Conservation (phyloP, 2,797 vertebrate species). For the Sitta carolinensis region DNA sequence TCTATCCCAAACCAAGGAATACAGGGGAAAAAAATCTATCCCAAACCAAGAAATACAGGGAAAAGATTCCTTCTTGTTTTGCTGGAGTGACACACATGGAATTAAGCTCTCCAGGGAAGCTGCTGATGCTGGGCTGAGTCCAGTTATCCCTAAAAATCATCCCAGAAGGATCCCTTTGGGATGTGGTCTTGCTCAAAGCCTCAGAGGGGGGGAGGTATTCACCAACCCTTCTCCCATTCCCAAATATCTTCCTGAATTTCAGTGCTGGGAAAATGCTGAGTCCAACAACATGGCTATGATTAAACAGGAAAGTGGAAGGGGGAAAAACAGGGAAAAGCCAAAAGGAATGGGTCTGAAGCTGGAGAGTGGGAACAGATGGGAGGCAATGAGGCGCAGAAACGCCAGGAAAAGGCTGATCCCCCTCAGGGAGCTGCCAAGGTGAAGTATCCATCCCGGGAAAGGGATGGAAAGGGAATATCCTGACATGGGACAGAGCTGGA, state of each 20-base stretch:
- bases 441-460: neutral
- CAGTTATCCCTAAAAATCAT: neutral
- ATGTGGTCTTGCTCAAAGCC: neutral
- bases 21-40: neutral
- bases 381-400: slow-evolving; percentile 19
- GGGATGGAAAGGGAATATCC: neutral
- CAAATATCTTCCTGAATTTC: neutral
- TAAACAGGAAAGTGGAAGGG: neutral
- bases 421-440: slow-evolving; percentile 36
- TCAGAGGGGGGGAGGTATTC: fast-evolving
- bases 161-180: neutral
- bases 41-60: neutral
- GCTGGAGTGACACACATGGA: fast-evolving
- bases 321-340: neutral
- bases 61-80: neutral
- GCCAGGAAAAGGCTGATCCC: slow-evolving; percentile 5
- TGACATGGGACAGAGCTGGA: fast-evolving
- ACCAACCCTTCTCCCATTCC: fast-evolving
- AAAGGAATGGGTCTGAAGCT: neutral
- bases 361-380: neutral
- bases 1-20: neutral
- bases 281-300: neutral
- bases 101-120: neutral
- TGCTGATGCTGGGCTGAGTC: neutral
- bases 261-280: neutral